Evolutionary conservation across 2,113 vertebrate species (phyloP).

Genomic region (Azemiops feae): DNA sequence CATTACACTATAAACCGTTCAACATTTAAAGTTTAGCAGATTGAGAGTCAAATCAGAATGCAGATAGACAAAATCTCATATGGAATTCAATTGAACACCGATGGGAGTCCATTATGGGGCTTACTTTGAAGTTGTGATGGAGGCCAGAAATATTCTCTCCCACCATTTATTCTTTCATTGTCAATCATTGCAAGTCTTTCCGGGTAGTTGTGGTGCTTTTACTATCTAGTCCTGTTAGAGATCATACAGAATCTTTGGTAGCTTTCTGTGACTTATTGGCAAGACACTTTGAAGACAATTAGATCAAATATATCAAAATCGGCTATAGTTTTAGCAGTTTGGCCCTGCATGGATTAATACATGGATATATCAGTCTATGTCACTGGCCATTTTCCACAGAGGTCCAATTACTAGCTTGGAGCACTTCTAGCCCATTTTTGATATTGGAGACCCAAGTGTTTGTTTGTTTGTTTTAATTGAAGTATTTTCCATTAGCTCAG

Average conservation of each 20-base stretch:
- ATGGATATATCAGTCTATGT: background rate
- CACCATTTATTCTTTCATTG: background rate
- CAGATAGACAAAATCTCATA: background rate
- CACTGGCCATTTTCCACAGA: background rate
- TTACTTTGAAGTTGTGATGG: background rate
- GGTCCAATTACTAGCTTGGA: background rate
- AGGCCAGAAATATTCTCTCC: background rate
- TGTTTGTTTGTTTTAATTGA: background rate
- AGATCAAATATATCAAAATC: background rate
- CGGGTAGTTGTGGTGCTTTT: background rate
- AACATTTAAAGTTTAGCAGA: background rate
- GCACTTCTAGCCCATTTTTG: background rate
- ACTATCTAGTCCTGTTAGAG: background rate
- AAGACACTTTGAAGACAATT: background rate
- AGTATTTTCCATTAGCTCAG: background rate
- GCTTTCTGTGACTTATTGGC: background rate
- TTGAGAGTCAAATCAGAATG: background rate
- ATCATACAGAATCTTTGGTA: background rate
- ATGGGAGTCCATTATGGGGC: background rate
- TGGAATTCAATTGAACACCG: background rate
- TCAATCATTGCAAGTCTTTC: background rate
- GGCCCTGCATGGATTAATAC: background rate
- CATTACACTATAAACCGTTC: background rate
- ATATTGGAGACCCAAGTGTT: background rate
- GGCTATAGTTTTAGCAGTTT: background rate